Percentiles rank a stretch among this genome's conserved stretches.
Conservation (phyloP, 2,888 invertebrate species). For the Euplexia lucipara region DNA sequence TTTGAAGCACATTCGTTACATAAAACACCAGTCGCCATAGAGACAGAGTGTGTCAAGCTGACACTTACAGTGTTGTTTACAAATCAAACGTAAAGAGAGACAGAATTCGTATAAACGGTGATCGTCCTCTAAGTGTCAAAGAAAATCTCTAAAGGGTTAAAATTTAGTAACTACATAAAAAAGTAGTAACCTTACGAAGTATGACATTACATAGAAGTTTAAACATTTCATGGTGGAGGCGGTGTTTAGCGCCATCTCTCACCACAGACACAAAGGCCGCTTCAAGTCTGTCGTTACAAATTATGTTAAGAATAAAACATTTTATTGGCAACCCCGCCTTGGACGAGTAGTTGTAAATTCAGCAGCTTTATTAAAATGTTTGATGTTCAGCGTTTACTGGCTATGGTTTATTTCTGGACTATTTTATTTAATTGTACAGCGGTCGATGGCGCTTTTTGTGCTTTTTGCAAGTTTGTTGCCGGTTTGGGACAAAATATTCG, state of each 20-base stretch:
- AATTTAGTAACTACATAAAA: conserved; percentile 17
- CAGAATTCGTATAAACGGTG: no score
- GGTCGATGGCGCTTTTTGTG: background rate
- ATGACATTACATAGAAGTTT: conserved; percentile 27
- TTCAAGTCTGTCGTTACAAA: conserved; percentile 44
- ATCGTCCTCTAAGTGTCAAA: no score
- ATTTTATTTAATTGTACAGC: conserved; percentile 7
- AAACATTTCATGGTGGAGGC: conserved; percentile 20
- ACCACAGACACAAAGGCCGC: conserved; percentile 22
- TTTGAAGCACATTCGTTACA: no score
- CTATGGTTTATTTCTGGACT: conserved; percentile 24
- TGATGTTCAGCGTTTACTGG: conserved; percentile 33
- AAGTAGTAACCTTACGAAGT: conserved; percentile 25
- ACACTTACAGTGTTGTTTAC: no score
- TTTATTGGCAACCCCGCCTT: conserved; percentile 67
- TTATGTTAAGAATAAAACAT: conserved; percentile 71
- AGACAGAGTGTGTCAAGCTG: no score
- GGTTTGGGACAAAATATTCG: background rate
- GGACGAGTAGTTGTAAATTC: conserved; percentile 60
- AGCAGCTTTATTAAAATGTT: conserved; percentile 52
- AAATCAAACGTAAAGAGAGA: no score
- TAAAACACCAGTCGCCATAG: no score
- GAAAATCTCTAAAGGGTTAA: conserved; percentile 6
- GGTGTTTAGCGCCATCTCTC: conserved; percentile 47
- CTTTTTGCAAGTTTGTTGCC: background rate